Percentiles rank a stretch among this genome's conserved stretches.
phyloP scores from a whole-genome alignment of 2,888 invertebrate genomes.

The Yponomeuta evonymella region DNA sequence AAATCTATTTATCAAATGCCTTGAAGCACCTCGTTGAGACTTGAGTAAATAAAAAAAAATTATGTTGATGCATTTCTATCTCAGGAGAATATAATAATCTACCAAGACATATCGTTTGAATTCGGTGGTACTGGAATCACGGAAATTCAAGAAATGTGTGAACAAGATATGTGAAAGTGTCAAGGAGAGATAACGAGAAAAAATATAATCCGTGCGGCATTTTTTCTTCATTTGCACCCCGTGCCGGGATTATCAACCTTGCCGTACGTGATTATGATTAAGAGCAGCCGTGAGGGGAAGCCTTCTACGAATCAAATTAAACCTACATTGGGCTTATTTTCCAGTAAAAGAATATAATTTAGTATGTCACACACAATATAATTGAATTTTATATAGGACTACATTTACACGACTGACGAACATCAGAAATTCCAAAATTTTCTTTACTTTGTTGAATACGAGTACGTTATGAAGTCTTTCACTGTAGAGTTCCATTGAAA shows the following conservation, averaged over 20 bases:
- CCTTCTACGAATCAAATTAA: constrained; percentile 52
- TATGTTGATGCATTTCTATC: no score
- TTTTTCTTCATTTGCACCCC: constrained; percentile 47
- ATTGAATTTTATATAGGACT: no score
- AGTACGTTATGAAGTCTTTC: no score
- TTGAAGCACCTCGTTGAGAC: constrained; percentile 20
- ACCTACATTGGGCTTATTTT: constrained; percentile 46
- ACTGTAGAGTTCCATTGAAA: no score
- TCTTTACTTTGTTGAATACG: no score
- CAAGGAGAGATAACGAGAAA: constrained; percentile 39
- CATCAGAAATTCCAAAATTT: no score
- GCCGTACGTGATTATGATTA: constrained; percentile 62
- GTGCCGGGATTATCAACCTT: constrained; percentile 53
- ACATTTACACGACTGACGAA: no score
- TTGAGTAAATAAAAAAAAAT: not conserved
- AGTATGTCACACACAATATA: no score
- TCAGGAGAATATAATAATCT: not conserved
- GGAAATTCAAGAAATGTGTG: constrained; percentile 28
- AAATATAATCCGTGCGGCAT: constrained; percentile 51
- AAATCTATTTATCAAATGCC: constrained; percentile 17
- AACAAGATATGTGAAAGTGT: constrained; percentile 36
- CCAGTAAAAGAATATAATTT: no score
- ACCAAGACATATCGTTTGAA: not conserved
- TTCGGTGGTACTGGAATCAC: not conserved
- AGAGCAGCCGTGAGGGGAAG: constrained; percentile 43